Conservation (phyloP, 2,113 vertebrate genomes). For the Alethe castanea region DNA sequence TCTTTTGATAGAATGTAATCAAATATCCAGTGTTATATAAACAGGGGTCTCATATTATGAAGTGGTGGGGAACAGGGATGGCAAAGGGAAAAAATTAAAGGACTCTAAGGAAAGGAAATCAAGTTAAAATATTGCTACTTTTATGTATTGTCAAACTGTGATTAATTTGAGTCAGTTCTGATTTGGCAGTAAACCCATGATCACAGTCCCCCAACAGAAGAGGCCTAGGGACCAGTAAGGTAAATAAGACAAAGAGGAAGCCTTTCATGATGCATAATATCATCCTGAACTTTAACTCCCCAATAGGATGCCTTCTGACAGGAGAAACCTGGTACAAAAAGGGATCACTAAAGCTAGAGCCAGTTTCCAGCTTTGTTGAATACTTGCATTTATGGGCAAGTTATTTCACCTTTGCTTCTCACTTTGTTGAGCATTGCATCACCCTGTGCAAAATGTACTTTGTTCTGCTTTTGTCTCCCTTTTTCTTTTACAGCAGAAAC, state of each 20-base stretch:
- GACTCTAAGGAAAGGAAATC: background rate
- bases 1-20: background rate
- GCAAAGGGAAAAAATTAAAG: background rate
- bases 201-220: background rate
- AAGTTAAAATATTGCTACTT: background rate
- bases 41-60: background rate
- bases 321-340: background rate
- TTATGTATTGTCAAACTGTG: background rate
- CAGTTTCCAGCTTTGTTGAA: background rate
- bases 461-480: background rate
- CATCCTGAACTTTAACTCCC: background rate
- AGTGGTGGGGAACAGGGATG: background rate
- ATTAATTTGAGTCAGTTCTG: background rate
- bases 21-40: background rate
- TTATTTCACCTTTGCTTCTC: background rate
- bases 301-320: background rate
- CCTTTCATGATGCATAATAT: background rate
- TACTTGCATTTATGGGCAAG: background rate
- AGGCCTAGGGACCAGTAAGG: background rate
- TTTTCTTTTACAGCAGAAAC: background rate
- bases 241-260: background rate
- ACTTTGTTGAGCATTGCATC: background rate
- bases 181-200: background rate
- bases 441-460: background rate
- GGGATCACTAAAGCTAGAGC: background rate